A percentile compares a stretch with the other conserved stretches of the same genome.
Conservation (phyloP, 2,113 vertebrate genomes). For the Corythoichthys intestinalis region DNA sequence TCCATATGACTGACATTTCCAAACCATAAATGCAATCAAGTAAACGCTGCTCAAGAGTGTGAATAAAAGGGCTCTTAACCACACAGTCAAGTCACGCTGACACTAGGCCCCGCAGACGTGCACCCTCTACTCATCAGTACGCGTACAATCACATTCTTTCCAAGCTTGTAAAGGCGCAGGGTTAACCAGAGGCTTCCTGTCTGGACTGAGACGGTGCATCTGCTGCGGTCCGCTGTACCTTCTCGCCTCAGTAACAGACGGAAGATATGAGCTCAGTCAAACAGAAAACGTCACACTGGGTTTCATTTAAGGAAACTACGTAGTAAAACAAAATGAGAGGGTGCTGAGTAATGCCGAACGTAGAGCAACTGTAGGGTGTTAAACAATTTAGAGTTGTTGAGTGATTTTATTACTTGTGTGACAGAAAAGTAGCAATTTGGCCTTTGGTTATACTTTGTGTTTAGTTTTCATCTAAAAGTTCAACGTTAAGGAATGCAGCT, state of each 20-base stretch:
- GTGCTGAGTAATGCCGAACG: slow-evolving; percentile 23
- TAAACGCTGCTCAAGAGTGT: slow-evolving; percentile 30
- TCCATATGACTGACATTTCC: slow-evolving; percentile 40
- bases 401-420: background rate
- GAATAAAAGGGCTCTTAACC: slow-evolving; percentile 34
- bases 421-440: background rate
- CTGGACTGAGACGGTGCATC: slow-evolving; percentile 24
- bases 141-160: slow-evolving; percentile 27
- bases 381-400: slow-evolving; percentile 1
- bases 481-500: background rate
- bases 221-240: slow-evolving; percentile 26
- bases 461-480: background rate
- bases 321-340: slow-evolving; percentile 1
- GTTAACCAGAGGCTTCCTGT: slow-evolving; percentile 47
- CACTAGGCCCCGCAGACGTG: background rate
- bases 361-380: slow-evolving; percentile 3
- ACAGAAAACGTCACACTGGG: slow-evolving; percentile 18
- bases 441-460: background rate
- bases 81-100: slow-evolving; percentile 13
- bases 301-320: slow-evolving; percentile 20
- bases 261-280: slow-evolving; percentile 26
- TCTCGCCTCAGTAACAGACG: slow-evolving; percentile 28
- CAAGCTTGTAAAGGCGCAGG: slow-evolving; percentile 31
- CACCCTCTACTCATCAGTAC: background rate
- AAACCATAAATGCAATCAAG: slow-evolving; percentile 34